These are phyloP conservation scores for Regulus satrapa DNA, from an alignment of 2,113 vertebrate genomes.

Conservation along the genomic window DNA sequence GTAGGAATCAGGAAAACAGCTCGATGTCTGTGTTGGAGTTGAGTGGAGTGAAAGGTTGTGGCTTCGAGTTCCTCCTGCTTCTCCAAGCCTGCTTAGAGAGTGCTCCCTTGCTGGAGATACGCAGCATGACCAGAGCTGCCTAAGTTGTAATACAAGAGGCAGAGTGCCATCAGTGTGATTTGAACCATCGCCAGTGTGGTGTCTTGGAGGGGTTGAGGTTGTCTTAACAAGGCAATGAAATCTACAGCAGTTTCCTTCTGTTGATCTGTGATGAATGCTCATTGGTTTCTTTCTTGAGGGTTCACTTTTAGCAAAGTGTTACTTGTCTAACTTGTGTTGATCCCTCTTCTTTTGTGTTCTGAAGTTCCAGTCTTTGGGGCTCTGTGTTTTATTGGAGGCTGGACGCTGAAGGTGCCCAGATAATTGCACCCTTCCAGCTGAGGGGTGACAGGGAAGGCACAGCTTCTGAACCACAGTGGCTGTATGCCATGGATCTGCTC, in stretches of 20 bases:
- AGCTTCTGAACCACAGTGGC: not conserved
- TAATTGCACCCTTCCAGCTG: not conserved
- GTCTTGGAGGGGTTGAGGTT: not conserved
- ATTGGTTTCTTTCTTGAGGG: not conserved
- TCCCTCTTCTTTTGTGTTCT: not conserved
- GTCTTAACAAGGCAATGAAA: not conserved
- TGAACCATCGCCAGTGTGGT: not conserved
- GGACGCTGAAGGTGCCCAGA: not conserved
- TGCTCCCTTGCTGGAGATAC: not conserved
- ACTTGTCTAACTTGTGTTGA: not conserved
- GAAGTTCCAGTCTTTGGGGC: not conserved
- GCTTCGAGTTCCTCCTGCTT: not conserved
- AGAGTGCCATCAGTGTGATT: not conserved
- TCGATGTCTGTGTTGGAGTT: accelerated
- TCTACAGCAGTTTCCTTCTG: not conserved
- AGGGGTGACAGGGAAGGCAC: not conserved
- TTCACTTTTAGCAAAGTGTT: not conserved
- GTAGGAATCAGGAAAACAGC: not conserved
- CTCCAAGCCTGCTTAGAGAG: not conserved
- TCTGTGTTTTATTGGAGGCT: not conserved
- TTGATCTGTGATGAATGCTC: not conserved
- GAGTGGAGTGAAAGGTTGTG: not conserved
- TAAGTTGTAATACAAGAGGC: not conserved
- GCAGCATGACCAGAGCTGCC: accelerated
- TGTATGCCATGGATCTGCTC: not conserved